phyloP scores from a whole-genome alignment of 1,140 invertebrate genomes.

The Anadara kagoshimensis region DNA sequence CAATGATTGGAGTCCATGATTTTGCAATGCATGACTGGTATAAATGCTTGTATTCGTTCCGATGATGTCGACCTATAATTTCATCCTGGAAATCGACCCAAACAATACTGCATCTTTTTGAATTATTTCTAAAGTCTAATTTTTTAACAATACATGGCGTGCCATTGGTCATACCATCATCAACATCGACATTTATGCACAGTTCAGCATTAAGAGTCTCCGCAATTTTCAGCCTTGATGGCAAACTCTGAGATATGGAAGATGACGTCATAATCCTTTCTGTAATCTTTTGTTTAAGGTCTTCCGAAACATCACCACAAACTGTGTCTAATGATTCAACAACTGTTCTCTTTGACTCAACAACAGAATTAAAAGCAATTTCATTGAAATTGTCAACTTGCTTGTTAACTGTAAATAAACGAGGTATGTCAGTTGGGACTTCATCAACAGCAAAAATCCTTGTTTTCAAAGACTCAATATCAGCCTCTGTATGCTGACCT shows the following conservation, averaged over 20 bases:
- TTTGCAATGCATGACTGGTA: too few relatives aligned
- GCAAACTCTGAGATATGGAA: not conserved
- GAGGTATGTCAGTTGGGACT: too few relatives aligned
- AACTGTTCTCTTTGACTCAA: not conserved
- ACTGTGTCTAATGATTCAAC: too few relatives aligned
- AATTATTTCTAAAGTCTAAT: constrained; percentile 8
- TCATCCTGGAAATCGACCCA: constrained; percentile 13
- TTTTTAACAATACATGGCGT: not conserved
- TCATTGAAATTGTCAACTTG: not conserved
- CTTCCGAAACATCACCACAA: too few relatives aligned
- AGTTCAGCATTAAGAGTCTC: constrained; percentile 7
- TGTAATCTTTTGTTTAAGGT: too few relatives aligned
- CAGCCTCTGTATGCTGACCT: constrained; percentile 1
- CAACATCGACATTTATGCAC: constrained; percentile 22
- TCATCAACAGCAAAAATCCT: not conserved
- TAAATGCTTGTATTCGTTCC: too few relatives aligned
- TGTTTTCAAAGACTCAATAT: constrained; percentile 1
- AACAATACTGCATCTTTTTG: too few relatives aligned
- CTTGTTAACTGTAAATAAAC: not conserved
- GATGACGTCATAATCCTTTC: too few relatives aligned
- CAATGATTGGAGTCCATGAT: not conserved
- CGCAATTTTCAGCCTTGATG: constrained; percentile 3
- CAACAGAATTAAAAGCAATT: not conserved
- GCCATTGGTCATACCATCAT: constrained; percentile 35
- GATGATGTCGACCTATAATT: not conserved